Evolutionary conservation across 2,797 vertebrate genomes (phyloP).

Genomic region (Cheirogaleus major): DNA sequence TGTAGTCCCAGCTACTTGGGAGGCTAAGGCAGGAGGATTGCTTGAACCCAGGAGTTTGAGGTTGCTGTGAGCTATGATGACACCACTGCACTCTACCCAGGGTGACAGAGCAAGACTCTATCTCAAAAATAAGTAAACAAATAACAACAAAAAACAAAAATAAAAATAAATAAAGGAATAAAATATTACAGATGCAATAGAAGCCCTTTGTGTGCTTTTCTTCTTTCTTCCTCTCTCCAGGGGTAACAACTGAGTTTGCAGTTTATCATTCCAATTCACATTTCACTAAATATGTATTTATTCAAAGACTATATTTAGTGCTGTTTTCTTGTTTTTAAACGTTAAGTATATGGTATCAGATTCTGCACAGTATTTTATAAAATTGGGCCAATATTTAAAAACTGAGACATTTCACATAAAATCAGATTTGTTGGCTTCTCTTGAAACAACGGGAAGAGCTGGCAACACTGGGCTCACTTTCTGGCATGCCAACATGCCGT

Average conservation of each 20-base stretch:
- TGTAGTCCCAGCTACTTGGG: too few relatives aligned
- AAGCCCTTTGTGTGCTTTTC: background rate
- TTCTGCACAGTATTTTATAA: constrained; percentile 10
- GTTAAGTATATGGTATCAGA: background rate
- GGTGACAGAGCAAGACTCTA: too few relatives aligned
- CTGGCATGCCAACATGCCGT: background rate
- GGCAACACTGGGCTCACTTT: constrained; percentile 42
- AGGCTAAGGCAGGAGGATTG: too few relatives aligned
- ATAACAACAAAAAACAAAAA: too few relatives aligned
- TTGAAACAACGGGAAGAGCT: constrained; percentile 44
- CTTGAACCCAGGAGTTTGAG: too few relatives aligned
- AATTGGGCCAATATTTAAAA: constrained; percentile 51
- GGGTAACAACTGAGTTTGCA: background rate
- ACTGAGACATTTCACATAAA: constrained; percentile 43
- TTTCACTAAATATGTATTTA: constrained; percentile 35
- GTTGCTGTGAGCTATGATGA: too few relatives aligned
- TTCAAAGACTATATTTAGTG: constrained; percentile 16
- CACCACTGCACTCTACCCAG: too few relatives aligned
- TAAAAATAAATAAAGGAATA: constrained; percentile 26
- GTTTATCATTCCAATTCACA: background rate
- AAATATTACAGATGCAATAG: constrained; percentile 16
- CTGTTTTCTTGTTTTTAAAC: constrained; percentile 50
- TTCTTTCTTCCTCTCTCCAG: background rate
- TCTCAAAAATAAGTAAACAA: too few relatives aligned
- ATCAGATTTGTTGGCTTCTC: constrained; percentile 54